phyloP scores from a whole-genome alignment of 2,888 invertebrate genomes.

The Apodemia zela region DNA sequence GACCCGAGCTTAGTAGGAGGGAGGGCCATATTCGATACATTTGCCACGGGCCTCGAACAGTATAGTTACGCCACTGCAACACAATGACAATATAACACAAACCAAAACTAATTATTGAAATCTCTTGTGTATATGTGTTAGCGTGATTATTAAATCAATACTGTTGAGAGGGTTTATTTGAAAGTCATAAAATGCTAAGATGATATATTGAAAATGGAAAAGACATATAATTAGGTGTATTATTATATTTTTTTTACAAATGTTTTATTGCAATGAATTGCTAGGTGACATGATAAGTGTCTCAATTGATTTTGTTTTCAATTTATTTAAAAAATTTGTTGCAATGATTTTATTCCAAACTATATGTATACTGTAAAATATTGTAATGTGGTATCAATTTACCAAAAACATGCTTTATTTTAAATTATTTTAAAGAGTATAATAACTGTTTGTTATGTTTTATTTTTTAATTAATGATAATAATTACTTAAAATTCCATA shows the following conservation, averaged over 20 bases:
- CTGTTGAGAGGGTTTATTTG: neutral
- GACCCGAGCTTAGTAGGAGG: too few species aligned
- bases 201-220: slow-evolving; percentile 10
- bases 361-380: slow-evolving; percentile 6
- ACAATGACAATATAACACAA: slow-evolving; percentile 24
- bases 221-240: slow-evolving; percentile 14
- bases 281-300: slow-evolving; percentile 1
- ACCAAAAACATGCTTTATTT: slow-evolving; percentile 19
- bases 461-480: slow-evolving; percentile 7
- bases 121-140: slow-evolving; percentile 29
- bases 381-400: slow-evolving; percentile 7
- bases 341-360: slow-evolving; percentile 14
- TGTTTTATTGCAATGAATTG: slow-evolving; percentile 10
- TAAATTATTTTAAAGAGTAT: slow-evolving; percentile 16
- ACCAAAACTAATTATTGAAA: slow-evolving; percentile 30
- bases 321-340: slow-evolving; percentile 11
- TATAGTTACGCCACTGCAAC: too few species aligned
- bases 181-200: slow-evolving; percentile 1
- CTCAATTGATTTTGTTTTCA: slow-evolving; percentile 4
- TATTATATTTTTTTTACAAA: slow-evolving; percentile 9
- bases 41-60: too few species aligned
- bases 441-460: slow-evolving; percentile 11
- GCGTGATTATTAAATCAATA: slow-evolving; percentile 1
- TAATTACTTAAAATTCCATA: neutral
- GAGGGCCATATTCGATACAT: too few species aligned